Evolutionary conservation across 2,797 vertebrate genomes (phyloP), one percentile per base, ranked within the genome.

Genomic region (Spinus olivaceus): DNA sequence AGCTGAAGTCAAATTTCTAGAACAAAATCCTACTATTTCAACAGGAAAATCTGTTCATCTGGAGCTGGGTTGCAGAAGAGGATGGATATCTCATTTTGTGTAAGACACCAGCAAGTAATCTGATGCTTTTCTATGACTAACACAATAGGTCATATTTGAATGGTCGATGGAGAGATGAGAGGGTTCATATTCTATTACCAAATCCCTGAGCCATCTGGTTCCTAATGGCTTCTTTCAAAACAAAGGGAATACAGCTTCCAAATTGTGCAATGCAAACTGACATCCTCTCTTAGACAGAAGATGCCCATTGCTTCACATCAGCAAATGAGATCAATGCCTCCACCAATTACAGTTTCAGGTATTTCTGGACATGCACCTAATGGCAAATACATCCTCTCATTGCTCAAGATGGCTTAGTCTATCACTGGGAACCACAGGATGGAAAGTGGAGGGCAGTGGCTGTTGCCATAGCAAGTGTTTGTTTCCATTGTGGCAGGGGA

Each of bases 151-250:
- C 86, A 50, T 71, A 81, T 95, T 15, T 93, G 86, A 95, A 93
- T 35, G 87, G 88, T 91, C 21, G 33, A 90, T 91, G 74, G 80
- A 92, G 91, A 91, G 81, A 95, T 93, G 91, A 94, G 94, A 90
- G 95, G 57, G 84, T 93, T 95, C 81, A 88, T 88, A 89, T 92
- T 94, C 88, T 70, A 32, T 96, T 97, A 94, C 94, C 61, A 95
- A 97, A 96, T 88, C 80, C 73, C 86, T 92, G 66, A 95, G 91
- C 95, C 92, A 94, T 96, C 86, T 90, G 85, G 76, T 84, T 95
- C 86, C 73, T 96, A 95, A 96, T 95, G 67, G 91, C 93, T 96
- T 94, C 82, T 96, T 96, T 96, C 96, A 92, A 96, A 97, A 97
- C 92, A 97, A 94, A 97, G 28, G 30, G 83, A 88, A 95, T 88